These are phyloP conservation scores for Aphidius colemani DNA, from an alignment of 2,888 invertebrate species.

Conservation along the genomic window DNA sequence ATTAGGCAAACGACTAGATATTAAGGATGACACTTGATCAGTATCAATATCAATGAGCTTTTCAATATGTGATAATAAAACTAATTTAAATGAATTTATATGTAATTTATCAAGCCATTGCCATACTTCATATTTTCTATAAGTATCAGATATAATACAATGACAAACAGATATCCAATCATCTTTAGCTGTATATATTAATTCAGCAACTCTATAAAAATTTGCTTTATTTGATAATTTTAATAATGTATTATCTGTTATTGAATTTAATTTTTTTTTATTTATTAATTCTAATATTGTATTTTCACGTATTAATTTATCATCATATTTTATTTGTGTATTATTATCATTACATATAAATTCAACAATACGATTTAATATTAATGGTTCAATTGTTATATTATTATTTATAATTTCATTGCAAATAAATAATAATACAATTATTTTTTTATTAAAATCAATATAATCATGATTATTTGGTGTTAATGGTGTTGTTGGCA, in stretches of 20 bases:
- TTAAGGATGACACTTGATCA: constrained; percentile 44
- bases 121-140: constrained; percentile 52
- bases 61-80: constrained; percentile 43
- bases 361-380: constrained; percentile 50
- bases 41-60: constrained; percentile 45
- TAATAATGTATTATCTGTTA: constrained; percentile 51
- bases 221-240: constrained; percentile 52
- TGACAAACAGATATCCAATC: constrained; percentile 56
- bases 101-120: constrained; percentile 50
- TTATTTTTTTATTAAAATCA: constrained; percentile 46
- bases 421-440: constrained; percentile 53
- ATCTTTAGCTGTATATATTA: constrained; percentile 52
- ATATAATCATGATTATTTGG: constrained; percentile 50
- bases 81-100: constrained; percentile 42
- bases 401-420: constrained; percentile 51
- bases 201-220: constrained; percentile 53
- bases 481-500: constrained; percentile 58
- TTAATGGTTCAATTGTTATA: constrained; percentile 47
- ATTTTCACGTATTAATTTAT: constrained; percentile 50
- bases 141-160: constrained; percentile 51
- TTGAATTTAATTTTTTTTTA: constrained; percentile 51
- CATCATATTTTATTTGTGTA: constrained; percentile 40
- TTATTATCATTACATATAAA: constrained; percentile 45
- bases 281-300: constrained; percentile 50
- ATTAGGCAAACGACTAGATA: constrained; percentile 50